phyloP scores from a whole-genome alignment of 2,113 vertebrate species.

The Burhinus bistriatus region DNA sequence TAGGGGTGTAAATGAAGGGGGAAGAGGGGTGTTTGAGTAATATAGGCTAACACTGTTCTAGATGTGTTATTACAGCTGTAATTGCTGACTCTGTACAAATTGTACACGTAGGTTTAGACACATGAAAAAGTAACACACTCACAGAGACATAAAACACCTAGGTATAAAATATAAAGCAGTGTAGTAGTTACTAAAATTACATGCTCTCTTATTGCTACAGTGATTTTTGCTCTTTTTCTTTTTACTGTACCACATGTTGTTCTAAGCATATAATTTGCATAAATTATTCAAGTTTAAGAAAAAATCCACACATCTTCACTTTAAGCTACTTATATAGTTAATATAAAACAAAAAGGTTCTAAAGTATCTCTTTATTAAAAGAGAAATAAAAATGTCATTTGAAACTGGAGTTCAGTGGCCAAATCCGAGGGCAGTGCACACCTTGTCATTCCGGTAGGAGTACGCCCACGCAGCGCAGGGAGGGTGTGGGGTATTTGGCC shows the following conservation, averaged over 20 bases:
- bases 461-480: too few species aligned
- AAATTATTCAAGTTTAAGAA: conserved; percentile 75
- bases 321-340: conserved; percentile 76
- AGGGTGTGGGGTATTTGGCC: too few species aligned
- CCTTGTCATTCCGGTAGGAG: too few species aligned
- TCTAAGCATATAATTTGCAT: conserved; percentile 74
- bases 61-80: conserved; percentile 75
- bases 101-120: conserved; percentile 64
- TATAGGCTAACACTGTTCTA: conserved; percentile 76
- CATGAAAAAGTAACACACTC: conserved; percentile 71
- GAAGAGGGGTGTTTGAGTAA: conserved; percentile 53
- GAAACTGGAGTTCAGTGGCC: conserved; percentile 74
- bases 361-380: conserved; percentile 66
- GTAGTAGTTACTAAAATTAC: conserved; percentile 70
- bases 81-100: conserved; percentile 70
- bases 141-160: conserved; percentile 72
- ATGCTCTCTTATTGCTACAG: conserved; percentile 72
- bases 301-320: conserved; percentile 70
- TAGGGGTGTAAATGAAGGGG: conserved; percentile 32
- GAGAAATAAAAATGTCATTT: conserved; percentile 71
- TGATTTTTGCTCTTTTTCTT: conserved; percentile 77
- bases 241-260: conserved; percentile 73
- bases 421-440: conserved; percentile 40
- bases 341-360: conserved; percentile 69
- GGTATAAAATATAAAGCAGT: conserved; percentile 69